Evolutionary conservation across 2,888 invertebrate species (phyloP), one percentile per base, ranked within the genome.

Genomic region (Xanthia icteritia): DNA sequence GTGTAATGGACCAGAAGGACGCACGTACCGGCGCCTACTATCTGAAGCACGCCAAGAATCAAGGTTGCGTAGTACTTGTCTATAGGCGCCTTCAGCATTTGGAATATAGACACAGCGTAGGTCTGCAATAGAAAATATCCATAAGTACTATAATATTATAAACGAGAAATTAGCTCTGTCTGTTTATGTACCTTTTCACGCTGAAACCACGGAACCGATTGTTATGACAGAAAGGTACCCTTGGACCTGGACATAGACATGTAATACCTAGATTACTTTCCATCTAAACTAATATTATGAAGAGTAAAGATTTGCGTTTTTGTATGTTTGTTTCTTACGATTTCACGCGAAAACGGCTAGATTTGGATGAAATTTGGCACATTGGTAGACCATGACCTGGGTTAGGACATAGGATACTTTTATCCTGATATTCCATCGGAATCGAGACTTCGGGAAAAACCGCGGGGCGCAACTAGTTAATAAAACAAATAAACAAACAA

Each of bases 31-130:
- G 98, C 97, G 0, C 98, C 98, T 0, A 97, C 76, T 71, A 98
- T 95, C 93, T 98, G 98, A 1, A 97, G 97, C 20, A 97, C 93
- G 0, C 98, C 98, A 45, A 98, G 94, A 48, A 98, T 94, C 60
- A 98, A 97, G 0, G 98, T 98, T 0, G 98, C 98, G 79, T 97
- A 97, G 93, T 98, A 98, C 90, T 98, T 97, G 90, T 98, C 97
- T 79, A 98, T 97, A 0, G 98, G 98, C 0, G 98, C 97, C 68
- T 98, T 97, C 42, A 98, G 91, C 78, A 97, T 97, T 69, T 97
- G 97, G 90, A 98, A 98, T 88, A 98, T 98, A 82, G 97, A 97
- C 8, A 98, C 98, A 31, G 98, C 98, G 89, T 97, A 98, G 0
- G 98, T 98, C 95, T 98, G 97, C n/a, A 68, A 68, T n/a, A 39